phyloP scores from a whole-genome alignment of 92 coral and sea anemone species.

The Epizoanthus scotinus region DNA sequence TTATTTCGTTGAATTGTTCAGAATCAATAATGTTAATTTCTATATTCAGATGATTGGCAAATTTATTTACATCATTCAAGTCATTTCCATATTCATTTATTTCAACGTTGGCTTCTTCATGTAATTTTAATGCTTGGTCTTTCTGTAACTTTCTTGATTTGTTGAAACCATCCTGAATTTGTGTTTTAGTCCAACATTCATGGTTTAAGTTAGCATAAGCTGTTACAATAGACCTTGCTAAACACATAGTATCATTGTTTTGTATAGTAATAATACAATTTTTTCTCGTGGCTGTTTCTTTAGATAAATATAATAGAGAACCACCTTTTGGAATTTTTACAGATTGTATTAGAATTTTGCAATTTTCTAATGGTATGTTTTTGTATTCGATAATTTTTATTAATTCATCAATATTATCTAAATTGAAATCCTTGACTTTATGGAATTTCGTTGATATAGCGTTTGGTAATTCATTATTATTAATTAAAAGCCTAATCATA shows the following conservation, averaged over 20 bases:
- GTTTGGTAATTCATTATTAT: conserved; percentile 23
- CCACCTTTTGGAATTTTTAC: conserved; percentile 32
- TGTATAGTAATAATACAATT: conserved; percentile 31
- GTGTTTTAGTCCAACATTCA: no score
- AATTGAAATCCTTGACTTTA: background rate
- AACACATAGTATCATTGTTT: conserved; percentile 22
- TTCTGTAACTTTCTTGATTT: no score
- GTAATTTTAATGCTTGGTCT: no score
- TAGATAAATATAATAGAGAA: conserved; percentile 31
- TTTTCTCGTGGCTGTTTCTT: conserved; percentile 39
- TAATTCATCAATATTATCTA: background rate
- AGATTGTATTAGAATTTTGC: conserved; percentile 20
- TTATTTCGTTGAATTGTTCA: conserved; percentile 17
- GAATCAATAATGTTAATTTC: conserved; percentile 17
- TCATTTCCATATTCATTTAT: no score
- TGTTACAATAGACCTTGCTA: conserved; percentile 12
- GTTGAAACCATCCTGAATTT: no score
- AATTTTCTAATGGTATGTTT: background rate
- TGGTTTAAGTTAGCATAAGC: background rate
- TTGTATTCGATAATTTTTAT: background rate
- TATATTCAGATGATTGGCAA: conserved; percentile 9
- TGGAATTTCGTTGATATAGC: conserved; percentile 4
- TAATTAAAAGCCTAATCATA: conserved; percentile 1
- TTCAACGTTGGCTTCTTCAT: no score
- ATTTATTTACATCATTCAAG: background rate